Evolutionary conservation across 2,888 invertebrate genomes (phyloP).

Genomic region (Cistogaster globosa): DNA sequence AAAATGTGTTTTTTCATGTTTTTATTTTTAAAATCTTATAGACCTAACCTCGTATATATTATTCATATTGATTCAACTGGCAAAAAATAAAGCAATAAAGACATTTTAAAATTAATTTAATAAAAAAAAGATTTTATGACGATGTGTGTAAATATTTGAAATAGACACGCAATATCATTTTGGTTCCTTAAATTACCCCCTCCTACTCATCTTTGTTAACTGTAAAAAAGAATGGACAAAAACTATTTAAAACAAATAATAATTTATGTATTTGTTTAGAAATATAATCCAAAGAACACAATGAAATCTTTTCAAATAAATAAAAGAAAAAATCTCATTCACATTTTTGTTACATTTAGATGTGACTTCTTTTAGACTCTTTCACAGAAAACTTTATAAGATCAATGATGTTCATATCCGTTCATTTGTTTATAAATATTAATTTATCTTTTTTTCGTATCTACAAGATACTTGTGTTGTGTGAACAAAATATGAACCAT

Average conservation of each 20-base stretch:
- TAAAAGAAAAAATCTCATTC: background rate
- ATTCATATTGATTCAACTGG: background rate
- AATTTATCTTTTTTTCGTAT: conserved; percentile 4
- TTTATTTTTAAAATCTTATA: background rate
- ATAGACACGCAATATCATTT: background rate
- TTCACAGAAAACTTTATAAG: conserved; percentile 35
- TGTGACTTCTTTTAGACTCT: background rate
- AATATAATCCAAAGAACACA: conserved; percentile 40
- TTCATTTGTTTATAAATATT: conserved; percentile 35
- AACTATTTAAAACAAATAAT: conserved; percentile 25
- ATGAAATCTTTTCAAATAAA: conserved; percentile 56
- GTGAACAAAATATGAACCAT: too few relatives aligned
- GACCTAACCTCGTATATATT: background rate
- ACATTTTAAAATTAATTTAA: conserved; percentile 6
- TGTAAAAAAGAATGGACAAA: conserved; percentile 6
- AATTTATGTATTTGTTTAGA: conserved; percentile 49
- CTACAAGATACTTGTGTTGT: background rate
- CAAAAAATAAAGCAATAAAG: conserved; percentile 4
- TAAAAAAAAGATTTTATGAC: conserved; percentile 36
- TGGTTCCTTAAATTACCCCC: background rate
- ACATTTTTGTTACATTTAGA: background rate
- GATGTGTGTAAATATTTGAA: conserved; percentile 28
- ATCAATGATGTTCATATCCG: conserved; percentile 64
- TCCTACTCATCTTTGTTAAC: conserved; percentile 1
- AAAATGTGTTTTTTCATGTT: too few relatives aligned